Conservation (phyloP, 2,113 vertebrate species). For the Lanius collurio region DNA sequence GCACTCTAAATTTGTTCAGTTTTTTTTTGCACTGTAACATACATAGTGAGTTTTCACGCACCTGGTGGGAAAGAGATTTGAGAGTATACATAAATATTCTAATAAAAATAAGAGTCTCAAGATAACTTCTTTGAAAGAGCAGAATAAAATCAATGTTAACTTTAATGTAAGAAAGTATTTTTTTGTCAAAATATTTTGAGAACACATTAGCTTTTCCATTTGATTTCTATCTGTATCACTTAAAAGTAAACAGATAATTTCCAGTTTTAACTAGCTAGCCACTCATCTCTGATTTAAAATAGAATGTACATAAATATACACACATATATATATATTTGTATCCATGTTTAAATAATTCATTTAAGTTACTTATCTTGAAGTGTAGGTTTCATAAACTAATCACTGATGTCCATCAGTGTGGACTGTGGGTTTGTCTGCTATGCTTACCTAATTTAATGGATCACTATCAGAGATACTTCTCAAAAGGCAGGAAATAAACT, state of each 20-base stretch:
- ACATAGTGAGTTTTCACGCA: not conserved
- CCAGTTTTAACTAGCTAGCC: not conserved
- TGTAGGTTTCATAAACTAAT: constrained; percentile 11
- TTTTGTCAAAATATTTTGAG: not conserved
- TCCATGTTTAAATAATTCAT: not conserved
- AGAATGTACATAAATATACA: not conserved
- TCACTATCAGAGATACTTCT: not conserved
- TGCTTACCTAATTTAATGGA: not conserved
- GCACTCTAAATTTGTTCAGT: not conserved
- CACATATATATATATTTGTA: not conserved
- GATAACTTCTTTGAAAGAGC: not conserved
- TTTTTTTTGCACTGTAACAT: not conserved
- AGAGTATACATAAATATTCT: not conserved
- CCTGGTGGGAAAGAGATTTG: not conserved
- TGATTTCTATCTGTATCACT: not conserved
- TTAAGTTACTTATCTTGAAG: constrained; percentile 7
- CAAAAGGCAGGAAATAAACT: not conserved
- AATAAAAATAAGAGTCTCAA: not conserved
- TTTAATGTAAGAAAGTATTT: not conserved
- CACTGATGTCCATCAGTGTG: not conserved
- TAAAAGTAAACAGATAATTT: not conserved
- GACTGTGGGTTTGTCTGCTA: not conserved
- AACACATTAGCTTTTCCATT: not conserved
- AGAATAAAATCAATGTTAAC: not conserved
- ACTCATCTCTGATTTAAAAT: not conserved